A percentile compares a stretch with the other conserved stretches of the same genome.
These are phyloP conservation scores for Strix uralensis DNA, from an alignment of 2,113 vertebrate species.

Conservation along the genomic window DNA sequence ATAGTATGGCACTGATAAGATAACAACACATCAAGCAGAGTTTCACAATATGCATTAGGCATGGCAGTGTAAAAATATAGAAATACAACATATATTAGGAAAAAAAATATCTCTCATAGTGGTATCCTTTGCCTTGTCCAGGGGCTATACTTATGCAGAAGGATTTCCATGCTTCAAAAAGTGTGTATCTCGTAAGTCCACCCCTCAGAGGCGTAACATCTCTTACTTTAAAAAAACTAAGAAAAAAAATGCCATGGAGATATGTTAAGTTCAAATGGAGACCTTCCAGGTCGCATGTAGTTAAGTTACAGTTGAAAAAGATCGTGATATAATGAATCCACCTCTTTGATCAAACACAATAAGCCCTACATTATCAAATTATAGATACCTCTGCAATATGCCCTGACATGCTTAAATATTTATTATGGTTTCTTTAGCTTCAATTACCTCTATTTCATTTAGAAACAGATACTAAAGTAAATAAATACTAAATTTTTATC, in stretches of 20 bases:
- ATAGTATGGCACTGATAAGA: slow-evolving; percentile 33
- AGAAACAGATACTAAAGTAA: neutral
- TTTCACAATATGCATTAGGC: slow-evolving; percentile 26
- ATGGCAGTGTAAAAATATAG: neutral
- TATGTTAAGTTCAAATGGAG: neutral
- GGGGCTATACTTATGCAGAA: neutral
- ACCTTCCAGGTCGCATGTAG: neutral
- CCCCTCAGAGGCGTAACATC: neutral
- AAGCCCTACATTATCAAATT: neutral
- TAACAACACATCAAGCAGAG: slow-evolving; percentile 19
- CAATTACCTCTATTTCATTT: neutral
- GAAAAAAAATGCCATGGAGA: neutral
- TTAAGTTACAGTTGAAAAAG: neutral
- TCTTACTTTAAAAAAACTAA: neutral
- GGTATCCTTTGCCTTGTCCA: neutral
- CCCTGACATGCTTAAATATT: neutral
- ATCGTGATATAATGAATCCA: neutral
- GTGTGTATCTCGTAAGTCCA: neutral
- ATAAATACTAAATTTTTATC: neutral
- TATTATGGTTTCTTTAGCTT: neutral
- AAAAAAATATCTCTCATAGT: neutral
- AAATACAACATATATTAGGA: neutral
- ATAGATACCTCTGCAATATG: neutral
- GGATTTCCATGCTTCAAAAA: neutral
- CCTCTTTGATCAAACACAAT: neutral